Conservation (phyloP, 2,797 vertebrate genomes). For the Scolopax bukidnonensis region DNA sequence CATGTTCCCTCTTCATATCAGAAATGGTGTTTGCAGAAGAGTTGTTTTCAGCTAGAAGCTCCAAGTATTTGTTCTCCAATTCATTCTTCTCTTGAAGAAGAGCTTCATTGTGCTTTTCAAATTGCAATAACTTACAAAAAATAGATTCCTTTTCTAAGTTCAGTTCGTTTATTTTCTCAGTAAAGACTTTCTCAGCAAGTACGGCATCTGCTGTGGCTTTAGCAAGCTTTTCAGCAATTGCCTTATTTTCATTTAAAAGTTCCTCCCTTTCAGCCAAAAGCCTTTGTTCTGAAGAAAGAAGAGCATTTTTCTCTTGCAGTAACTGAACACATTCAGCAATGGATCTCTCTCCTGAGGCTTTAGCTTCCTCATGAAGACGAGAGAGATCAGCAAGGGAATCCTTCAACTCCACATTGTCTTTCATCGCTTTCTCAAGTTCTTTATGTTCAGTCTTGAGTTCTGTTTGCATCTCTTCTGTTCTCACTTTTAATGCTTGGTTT, state of each 20-base stretch:
- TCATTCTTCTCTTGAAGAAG: slow-evolving; percentile 83
- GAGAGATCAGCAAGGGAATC: slow-evolving; percentile 80
- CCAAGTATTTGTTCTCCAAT: slow-evolving; percentile 77
- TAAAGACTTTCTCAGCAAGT: slow-evolving; percentile 66
- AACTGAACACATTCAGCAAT: slow-evolving; percentile 84
- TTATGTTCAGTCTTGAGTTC: slow-evolving; percentile 72
- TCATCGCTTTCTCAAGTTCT: slow-evolving; percentile 71
- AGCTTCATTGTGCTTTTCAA: slow-evolving; percentile 78
- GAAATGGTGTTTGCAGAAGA: slow-evolving; percentile 72
- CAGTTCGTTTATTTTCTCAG: slow-evolving; percentile 69
- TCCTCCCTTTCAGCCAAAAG: slow-evolving; percentile 82
- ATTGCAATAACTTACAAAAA: slow-evolving; percentile 70
- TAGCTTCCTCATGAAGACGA: slow-evolving; percentile 85
- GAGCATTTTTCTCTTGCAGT: slow-evolving; percentile 87
- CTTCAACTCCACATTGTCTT: slow-evolving; percentile 81
- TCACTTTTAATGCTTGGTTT: slow-evolving; percentile 72
- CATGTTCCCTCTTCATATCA: slow-evolving; percentile 79
- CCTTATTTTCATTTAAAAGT: slow-evolving; percentile 79
- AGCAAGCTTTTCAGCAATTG: slow-evolving; percentile 77
- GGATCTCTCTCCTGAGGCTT: slow-evolving; percentile 83
- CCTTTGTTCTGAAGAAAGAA: slow-evolving; percentile 80
- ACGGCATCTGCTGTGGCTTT: slow-evolving; percentile 68
- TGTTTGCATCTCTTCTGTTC: slow-evolving; percentile 74
- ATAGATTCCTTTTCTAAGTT: slow-evolving; percentile 80
- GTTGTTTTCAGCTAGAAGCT: slow-evolving; percentile 81